Conservation (phyloP, 2,797 vertebrate species). For the Vultur gryphus region DNA sequence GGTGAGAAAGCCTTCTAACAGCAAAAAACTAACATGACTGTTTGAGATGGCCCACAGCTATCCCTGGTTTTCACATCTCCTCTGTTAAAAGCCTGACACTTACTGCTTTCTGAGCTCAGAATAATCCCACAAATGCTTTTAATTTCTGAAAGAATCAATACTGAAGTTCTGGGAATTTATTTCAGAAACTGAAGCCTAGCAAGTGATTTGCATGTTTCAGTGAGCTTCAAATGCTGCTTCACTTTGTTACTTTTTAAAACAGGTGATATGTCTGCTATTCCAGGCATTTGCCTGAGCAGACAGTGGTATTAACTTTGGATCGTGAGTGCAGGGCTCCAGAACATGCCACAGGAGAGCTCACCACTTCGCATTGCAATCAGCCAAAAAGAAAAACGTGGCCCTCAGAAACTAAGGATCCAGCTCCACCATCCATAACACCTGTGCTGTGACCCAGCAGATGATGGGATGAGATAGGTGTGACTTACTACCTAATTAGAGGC, state of each 20-base stretch:
- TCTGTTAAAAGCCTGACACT: neutral
- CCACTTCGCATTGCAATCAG: rapidly evolving
- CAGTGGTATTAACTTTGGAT: neutral
- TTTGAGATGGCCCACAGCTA: neutral
- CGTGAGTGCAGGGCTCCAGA: neutral
- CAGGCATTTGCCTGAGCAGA: neutral
- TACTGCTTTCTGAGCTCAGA: neutral
- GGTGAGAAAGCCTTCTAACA: neutral
- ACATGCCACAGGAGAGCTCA: neutral
- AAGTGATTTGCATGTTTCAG: neutral
- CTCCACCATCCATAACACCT: neutral
- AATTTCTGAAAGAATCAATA: neutral
- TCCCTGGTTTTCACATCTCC: neutral
- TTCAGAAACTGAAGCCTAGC: neutral
- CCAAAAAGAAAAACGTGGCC: neutral
- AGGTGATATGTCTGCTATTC: neutral
- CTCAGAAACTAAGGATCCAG: neutral
- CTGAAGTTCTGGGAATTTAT: neutral
- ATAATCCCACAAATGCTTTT: neutral
- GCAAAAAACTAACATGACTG: neutral
- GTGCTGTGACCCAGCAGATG: neutral
- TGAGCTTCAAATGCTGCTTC: neutral
- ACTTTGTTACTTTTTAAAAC: neutral
- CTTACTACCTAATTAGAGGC: neutral
- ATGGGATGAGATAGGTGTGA: neutral